Evolutionary conservation across 2,113 vertebrate species (phyloP).

Genomic region (Megaleporinus macrocephalus): DNA sequence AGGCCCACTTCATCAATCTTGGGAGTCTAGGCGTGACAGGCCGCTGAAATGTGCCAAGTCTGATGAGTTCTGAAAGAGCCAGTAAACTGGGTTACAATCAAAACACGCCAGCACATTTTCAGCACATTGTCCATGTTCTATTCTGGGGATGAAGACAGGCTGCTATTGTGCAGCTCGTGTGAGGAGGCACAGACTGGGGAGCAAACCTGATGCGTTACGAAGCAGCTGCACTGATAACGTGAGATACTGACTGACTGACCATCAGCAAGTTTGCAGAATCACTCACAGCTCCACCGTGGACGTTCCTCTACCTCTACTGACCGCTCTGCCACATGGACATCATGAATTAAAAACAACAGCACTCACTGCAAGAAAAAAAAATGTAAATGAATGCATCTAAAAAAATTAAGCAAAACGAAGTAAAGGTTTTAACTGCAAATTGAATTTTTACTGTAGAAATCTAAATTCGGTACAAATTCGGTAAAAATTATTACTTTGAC

Average conservation of each 20-base stretch:
- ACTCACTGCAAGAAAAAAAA: too few relatives aligned
- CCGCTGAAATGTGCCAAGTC: constrained; percentile 9
- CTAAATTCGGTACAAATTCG: too few relatives aligned
- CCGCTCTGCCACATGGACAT: too few relatives aligned
- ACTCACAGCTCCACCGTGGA: not conserved
- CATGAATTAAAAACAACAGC: too few relatives aligned
- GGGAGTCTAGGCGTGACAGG: not conserved
- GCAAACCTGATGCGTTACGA: not conserved
- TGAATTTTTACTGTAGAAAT: too few relatives aligned
- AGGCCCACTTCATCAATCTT: constrained; percentile 22
- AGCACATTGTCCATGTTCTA: constrained; percentile 10
- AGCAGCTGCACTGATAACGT: not conserved
- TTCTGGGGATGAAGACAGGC: constrained; percentile 30
- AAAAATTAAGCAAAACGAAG: too few relatives aligned
- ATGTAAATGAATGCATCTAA: too few relatives aligned
- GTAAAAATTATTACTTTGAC: too few relatives aligned
- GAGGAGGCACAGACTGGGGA: constrained; percentile 16
- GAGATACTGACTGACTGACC: not conserved
- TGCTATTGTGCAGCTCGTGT: constrained; percentile 1
- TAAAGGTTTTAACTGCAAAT: too few relatives aligned
- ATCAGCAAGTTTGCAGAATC: not conserved
- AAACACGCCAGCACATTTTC: constrained; percentile 19
- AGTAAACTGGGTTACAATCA: constrained; percentile 29
- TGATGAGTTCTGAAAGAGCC: constrained; percentile 31
- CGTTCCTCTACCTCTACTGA: too few relatives aligned